These are phyloP conservation scores for Cyclura pinguis DNA, from an alignment of 2,797 vertebrate genomes.

Conservation along the genomic window DNA sequence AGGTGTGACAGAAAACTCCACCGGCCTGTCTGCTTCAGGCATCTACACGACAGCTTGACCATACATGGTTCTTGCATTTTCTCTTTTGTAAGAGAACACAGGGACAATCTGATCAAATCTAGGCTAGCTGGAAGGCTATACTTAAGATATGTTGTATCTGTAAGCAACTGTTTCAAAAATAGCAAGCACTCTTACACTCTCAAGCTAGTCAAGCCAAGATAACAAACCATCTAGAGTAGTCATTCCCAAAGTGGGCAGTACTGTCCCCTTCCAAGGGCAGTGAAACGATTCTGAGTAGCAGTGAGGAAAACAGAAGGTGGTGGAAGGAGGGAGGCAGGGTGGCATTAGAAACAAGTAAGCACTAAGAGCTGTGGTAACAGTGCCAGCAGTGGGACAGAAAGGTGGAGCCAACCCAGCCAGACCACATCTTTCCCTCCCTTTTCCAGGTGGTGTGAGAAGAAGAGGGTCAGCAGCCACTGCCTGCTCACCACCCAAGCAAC, in stretches of 20 bases:
- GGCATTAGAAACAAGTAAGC: too few species aligned
- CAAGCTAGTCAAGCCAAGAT: too few species aligned
- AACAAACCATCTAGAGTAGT: neutral
- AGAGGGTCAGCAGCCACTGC: neutral
- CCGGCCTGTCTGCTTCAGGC: neutral
- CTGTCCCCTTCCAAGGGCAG: too few species aligned
- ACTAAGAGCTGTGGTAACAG: too few species aligned
- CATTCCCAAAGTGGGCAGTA: too few species aligned
- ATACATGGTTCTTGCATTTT: neutral
- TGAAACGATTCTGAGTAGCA: too few species aligned
- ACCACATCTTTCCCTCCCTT: neutral
- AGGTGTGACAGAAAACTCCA: neutral
- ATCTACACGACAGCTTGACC: neutral
- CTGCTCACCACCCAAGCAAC: slow-evolving; percentile 14
- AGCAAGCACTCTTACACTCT: neutral
- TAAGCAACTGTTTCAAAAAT: neutral
- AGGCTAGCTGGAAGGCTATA: neutral
- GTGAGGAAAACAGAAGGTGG: too few species aligned
- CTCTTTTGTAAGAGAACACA: neutral
- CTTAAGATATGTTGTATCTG: neutral
- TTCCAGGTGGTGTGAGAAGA: neutral
- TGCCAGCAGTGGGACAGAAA: slow-evolving; percentile 28
- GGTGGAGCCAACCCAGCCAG: neutral
- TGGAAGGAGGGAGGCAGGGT: too few species aligned
- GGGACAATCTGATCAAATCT: neutral